Evolutionary conservation across 2,113 vertebrate species (phyloP).

Genomic region (Oostethus manadensis): DNA sequence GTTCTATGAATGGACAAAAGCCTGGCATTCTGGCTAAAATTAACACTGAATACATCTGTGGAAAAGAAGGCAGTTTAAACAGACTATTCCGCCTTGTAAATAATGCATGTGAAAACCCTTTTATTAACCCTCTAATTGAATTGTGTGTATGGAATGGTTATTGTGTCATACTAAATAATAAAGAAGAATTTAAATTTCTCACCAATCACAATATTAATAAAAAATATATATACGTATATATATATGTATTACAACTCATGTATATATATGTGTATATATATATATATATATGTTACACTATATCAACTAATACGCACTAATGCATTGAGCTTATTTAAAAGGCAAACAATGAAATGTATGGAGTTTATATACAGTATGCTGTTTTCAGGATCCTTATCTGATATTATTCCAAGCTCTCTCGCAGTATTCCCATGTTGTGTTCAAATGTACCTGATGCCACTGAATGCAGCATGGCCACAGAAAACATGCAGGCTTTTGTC

Average conservation of each 20-base stretch:
- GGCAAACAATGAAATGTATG: slow-evolving; percentile 52
- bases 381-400: slow-evolving; percentile 24
- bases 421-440: slow-evolving; percentile 53
- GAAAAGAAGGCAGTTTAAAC: background rate
- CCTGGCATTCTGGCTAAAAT: too few relatives aligned
- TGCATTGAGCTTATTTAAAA: slow-evolving; percentile 50
- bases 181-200: slow-evolving; percentile 42
- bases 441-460: slow-evolving; percentile 42
- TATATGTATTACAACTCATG: background rate
- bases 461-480: slow-evolving; percentile 56
- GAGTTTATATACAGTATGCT: slow-evolving; percentile 34
- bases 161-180: slow-evolving; percentile 52
- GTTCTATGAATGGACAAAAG: too few relatives aligned
- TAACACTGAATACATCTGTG: too few relatives aligned
- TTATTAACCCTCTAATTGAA: slow-evolving; percentile 51
- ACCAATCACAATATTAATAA: slow-evolving; percentile 30
- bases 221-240: background rate
- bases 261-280: background rate
- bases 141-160: slow-evolving; percentile 53
- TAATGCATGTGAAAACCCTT: slow-evolving; percentile 67
- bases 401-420: slow-evolving; percentile 26
- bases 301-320: slow-evolving; percentile 55
- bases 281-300: slow-evolving; percentile 32
- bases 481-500: slow-evolving; percentile 38
- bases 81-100: slow-evolving; percentile 60